A percentile compares a stretch with the other conserved stretches of the same genome.
Conservation (phyloP, 1,140 invertebrate species). For the Euura lappo region DNA sequence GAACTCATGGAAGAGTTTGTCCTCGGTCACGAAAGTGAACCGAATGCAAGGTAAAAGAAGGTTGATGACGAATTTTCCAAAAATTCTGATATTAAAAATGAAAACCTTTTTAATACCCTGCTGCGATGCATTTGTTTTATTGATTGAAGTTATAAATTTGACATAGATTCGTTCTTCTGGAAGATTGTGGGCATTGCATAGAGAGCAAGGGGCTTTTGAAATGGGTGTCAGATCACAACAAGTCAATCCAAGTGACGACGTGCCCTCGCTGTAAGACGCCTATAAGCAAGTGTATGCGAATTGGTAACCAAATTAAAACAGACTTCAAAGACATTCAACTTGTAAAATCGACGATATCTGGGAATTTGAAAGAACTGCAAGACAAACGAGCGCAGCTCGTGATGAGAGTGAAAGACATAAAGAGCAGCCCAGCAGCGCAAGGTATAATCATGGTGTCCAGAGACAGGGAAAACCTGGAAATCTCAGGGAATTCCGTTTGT, state of each 20-base stretch:
- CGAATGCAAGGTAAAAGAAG: conserved; percentile 58
- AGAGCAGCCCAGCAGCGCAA: background rate
- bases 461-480: too few relatives aligned
- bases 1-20: conserved; percentile 59
- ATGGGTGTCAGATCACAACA: conserved; percentile 56
- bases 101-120: conserved; percentile 20
- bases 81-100: conserved; percentile 25
- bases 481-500: too few relatives aligned
- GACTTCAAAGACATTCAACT: conserved; percentile 61
- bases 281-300: conserved; percentile 51
- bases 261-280: conserved; percentile 71
- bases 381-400: background rate
- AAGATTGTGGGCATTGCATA: conserved; percentile 70
- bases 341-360: conserved; percentile 62
- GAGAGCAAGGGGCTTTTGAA: conserved; percentile 64
- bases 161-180: conserved; percentile 65
- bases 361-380: conserved; percentile 26
- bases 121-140: background rate
- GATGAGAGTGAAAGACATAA: background rate
- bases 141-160: background rate
- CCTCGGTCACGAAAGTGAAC: conserved; percentile 64
- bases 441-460: background rate
- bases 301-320: conserved; percentile 65
- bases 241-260: conserved; percentile 60
- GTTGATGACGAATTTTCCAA: too few relatives aligned